Conservation (phyloP, 2,888 invertebrate genomes). For the Saturnia japonica region DNA sequence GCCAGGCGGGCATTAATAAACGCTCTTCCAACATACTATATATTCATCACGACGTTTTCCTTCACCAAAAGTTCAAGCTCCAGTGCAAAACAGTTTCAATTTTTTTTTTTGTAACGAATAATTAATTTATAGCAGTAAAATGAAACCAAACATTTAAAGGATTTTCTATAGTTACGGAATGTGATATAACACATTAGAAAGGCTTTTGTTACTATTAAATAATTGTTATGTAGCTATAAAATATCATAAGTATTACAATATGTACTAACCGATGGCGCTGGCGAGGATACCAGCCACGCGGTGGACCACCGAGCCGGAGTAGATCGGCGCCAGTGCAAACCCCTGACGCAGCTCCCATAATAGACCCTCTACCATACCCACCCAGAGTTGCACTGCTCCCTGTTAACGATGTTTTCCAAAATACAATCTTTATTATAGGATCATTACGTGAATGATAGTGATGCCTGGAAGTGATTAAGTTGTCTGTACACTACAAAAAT, state of each 20-base stretch:
- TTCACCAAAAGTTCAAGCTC: too few species aligned
- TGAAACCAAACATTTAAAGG: too few species aligned
- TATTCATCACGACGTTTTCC: neutral
- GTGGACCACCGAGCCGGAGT: slow-evolving; percentile 90
- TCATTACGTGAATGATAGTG: too few species aligned
- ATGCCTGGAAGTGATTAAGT: neutral
- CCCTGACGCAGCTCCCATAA: slow-evolving; percentile 68
- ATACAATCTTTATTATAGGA: neutral
- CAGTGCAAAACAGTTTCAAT: neutral
- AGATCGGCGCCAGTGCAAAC: slow-evolving; percentile 89
- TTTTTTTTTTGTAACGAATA: neutral
- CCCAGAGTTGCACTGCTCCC: slow-evolving; percentile 78
- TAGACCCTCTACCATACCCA: slow-evolving; percentile 77
- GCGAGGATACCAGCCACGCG: slow-evolving; percentile 92
- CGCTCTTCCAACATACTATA: neutral
- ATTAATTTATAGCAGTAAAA: neutral
- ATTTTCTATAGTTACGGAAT: neutral
- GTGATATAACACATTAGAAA: neutral
- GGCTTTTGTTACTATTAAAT: neutral
- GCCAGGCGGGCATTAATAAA: neutral
- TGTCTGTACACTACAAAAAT: too few species aligned
- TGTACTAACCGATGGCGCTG: slow-evolving; percentile 82
- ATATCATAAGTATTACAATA: neutral
- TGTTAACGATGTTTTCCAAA: slow-evolving; percentile 33
- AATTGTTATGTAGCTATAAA: neutral